A percentile compares a stretch with the other conserved stretches of the same genome.
Conservation (phyloP, 35 echinoderm and acorn worm species). For the Apostichopus japonicus region DNA sequence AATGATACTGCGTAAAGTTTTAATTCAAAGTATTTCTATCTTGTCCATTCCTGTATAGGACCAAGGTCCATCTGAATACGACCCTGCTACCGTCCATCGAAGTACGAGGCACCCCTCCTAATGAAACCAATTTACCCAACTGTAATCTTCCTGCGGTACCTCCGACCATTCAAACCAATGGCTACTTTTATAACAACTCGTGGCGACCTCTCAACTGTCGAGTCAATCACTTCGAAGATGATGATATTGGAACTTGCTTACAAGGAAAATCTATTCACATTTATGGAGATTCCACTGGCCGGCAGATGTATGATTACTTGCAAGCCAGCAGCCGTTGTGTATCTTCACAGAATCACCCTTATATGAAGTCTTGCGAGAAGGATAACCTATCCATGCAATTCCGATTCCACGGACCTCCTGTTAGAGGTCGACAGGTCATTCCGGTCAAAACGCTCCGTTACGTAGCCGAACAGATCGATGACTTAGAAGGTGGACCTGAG, state of each 20-base stretch:
- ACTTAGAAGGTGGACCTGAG: slow-evolving; percentile 6
- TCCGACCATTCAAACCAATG: neutral
- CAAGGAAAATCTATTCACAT: slow-evolving; percentile 28
- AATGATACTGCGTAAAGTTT: too few relatives aligned
- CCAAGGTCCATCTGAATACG: neutral
- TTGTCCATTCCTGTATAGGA: neutral
- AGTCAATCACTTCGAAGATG: neutral
- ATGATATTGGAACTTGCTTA: neutral
- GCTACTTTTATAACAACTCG: neutral
- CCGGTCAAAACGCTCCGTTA: neutral
- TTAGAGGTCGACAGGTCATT: neutral
- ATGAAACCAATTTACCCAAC: neutral
- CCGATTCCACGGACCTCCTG: slow-evolving; percentile 38
- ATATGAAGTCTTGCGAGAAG: neutral
- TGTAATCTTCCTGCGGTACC: neutral
- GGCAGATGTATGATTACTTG: slow-evolving; percentile 18
- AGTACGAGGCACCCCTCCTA: neutral
- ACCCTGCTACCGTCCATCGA: neutral
- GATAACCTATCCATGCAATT: slow-evolving; percentile 17
- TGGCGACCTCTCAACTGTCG: slow-evolving; percentile 26
- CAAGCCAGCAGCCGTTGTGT: neutral
- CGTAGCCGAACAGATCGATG: slow-evolving; percentile 39
- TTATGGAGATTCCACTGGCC: slow-evolving; percentile 32
- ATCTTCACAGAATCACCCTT: neutral
- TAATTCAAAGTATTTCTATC: neutral